phyloP scores from a whole-genome alignment of 2,888 invertebrate species.

The Coleophora flavipennella region DNA sequence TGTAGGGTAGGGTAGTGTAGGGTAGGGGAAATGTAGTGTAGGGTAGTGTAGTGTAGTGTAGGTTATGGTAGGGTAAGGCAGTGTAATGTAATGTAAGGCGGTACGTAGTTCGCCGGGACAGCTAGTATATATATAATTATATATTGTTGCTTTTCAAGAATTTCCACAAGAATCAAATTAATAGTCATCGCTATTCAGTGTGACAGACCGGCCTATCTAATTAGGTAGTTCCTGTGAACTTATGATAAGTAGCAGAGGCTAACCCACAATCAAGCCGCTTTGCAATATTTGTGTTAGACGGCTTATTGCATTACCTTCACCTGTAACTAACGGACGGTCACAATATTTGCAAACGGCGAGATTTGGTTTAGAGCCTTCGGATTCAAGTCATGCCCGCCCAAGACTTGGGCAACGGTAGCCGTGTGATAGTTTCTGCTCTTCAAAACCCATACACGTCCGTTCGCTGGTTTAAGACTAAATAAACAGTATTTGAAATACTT shows the following conservation, averaged over 20 bases:
- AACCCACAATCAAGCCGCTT: constrained; percentile 41
- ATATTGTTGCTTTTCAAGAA: no score
- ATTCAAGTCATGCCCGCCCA: constrained; percentile 51
- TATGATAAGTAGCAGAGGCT: constrained; percentile 11
- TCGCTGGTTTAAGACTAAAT: constrained; percentile 3
- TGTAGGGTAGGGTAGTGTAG: no score
- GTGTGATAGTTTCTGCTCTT: constrained; percentile 9
- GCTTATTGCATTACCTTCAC: constrained; percentile 60
- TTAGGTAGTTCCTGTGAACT: constrained; percentile 26
- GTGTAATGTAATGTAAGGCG: no score
- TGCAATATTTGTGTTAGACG: constrained; percentile 62
- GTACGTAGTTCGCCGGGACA: no score
- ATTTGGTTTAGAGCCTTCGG: constrained; percentile 54
- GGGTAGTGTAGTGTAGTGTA: no score
- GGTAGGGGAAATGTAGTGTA: no score
- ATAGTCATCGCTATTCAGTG: constrained; percentile 44
- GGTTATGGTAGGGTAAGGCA: no score
- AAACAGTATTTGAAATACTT: constrained; percentile 2
- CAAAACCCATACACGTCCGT: constrained; percentile 8
- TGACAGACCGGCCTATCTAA: constrained; percentile 49
- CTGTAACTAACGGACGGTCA: constrained; percentile 60
- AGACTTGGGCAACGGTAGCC: constrained; percentile 6
- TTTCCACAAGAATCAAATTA: constrained; percentile 19
- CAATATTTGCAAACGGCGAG: constrained; percentile 31
- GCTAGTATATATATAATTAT: no score